Percentiles rank a stretch among this genome's conserved stretches.
phyloP scores from a whole-genome alignment of 1,140 invertebrate genomes.

The Cotesia typhae region DNA sequence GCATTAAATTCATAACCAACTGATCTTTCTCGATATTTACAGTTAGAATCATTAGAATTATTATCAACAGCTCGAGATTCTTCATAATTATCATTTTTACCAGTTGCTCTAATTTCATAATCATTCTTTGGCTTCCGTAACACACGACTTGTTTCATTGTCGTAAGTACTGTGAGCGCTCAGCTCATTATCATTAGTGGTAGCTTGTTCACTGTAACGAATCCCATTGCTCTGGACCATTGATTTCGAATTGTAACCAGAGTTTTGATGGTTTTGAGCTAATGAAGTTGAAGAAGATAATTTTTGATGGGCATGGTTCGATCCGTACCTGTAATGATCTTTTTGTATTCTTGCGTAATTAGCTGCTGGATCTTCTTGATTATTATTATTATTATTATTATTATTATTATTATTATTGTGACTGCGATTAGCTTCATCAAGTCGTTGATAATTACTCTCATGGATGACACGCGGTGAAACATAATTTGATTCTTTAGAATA shows the following conservation, averaged over 20 bases:
- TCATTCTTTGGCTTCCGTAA: slow-evolving; percentile 42
- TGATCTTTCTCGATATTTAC: slow-evolving; percentile 37
- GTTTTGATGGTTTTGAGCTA: slow-evolving; percentile 51
- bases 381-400: too few relatives aligned
- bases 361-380: slow-evolving; percentile 48
- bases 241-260: slow-evolving; percentile 56
- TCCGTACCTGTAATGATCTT: slow-evolving; percentile 53
- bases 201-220: slow-evolving; percentile 52
- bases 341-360: slow-evolving; percentile 60
- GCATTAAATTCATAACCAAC: slow-evolving; percentile 48
- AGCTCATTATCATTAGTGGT: slow-evolving; percentile 13
- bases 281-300: slow-evolving; percentile 51
- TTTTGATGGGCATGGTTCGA: slow-evolving; percentile 53
- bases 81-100: slow-evolving; percentile 39
- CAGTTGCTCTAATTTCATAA: slow-evolving; percentile 44
- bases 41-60: slow-evolving; percentile 37
- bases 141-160: not conserved
- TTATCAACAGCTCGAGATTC: not conserved
- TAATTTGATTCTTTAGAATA: slow-evolving; percentile 59
- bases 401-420: not conserved
- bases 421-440: slow-evolving; percentile 47
- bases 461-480: slow-evolving; percentile 54
- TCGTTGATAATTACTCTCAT: slow-evolving; percentile 58
- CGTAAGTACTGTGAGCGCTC: slow-evolving; percentile 20
- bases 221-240: slow-evolving; percentile 53